Evolutionary conservation across 2,113 vertebrate species (phyloP).

Genomic region (Calyptommatus sinebrachiatus): DNA sequence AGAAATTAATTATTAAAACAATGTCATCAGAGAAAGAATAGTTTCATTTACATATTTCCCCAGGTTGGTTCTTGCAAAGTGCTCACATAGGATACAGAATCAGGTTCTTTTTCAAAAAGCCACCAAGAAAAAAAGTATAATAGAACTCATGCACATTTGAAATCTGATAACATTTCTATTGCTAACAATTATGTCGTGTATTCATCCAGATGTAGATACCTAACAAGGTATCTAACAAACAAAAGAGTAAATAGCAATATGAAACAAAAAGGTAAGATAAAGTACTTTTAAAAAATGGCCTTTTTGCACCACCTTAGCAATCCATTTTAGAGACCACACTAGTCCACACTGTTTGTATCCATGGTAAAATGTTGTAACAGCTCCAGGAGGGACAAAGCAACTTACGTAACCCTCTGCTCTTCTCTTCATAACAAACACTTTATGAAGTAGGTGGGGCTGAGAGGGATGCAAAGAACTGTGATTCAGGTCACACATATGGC

Average conservation of each 20-base stretch:
- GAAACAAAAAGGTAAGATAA: not conserved
- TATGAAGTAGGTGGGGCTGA: too few relatives aligned
- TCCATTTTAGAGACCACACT: too few relatives aligned
- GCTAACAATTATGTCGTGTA: not conserved
- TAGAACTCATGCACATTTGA: not conserved
- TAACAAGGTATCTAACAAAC: not conserved
- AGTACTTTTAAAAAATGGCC: too few relatives aligned
- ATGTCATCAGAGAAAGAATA: not conserved
- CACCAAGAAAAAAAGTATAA: not conserved
- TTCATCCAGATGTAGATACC: not conserved
- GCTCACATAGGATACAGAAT: too few relatives aligned
- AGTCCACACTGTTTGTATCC: too few relatives aligned
- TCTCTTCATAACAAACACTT: too few relatives aligned
- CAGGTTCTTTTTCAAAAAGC: not conserved
- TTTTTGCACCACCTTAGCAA: too few relatives aligned
- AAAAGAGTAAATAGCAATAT: not conserved
- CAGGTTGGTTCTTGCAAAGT: not conserved
- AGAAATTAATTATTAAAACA: conserved; percentile 6
- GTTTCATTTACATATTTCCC: not conserved
- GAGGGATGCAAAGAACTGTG: too few relatives aligned
- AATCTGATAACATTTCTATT: not conserved
- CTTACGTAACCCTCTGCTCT: too few relatives aligned
- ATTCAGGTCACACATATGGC: too few relatives aligned
- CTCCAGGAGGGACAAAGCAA: too few relatives aligned
- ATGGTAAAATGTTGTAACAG: too few relatives aligned